Evolutionary conservation across 2,797 vertebrate genomes (phyloP), one percentile per base, ranked within the genome.

Genomic region (Trachurus trachurus): DNA sequence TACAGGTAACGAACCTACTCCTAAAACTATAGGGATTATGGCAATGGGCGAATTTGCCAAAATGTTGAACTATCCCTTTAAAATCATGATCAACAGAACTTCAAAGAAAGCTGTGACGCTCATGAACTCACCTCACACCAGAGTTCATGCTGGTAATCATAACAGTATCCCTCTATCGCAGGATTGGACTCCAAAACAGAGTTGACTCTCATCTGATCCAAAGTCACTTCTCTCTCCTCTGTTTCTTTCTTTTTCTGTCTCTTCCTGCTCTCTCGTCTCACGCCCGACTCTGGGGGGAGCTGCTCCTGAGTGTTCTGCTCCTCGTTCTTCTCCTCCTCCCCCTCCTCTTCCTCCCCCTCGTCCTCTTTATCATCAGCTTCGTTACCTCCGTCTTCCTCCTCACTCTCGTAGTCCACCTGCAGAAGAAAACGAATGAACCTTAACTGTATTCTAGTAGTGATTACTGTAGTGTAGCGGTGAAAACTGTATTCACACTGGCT

Each of bases 351-450:
- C 2, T 81, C 88, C 7, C 22, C 71, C 15, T 77, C 66, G 8
- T 86, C 87, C 0, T 94, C 94, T 63, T 91, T 94, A 4, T 93
- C 94, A 19, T 93, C 87, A 0, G 71, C 87, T 0, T 93, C 86
- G 0, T 93, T 86, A 0, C 5, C 72, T 12, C 26, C 56, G 0
- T 1, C 95, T 10, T 94, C 97, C 11, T 97, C 98, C 72, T 97
- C 97, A 0, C 98, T 99, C 59, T 99, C 98, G 63, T 99, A 99
- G 92, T 99, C 98, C 9, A 99, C 96, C 98, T 99, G 82, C 9
- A 47, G 69, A 29, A 15, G 21, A 15, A 56, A 71, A 31, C 65
- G 16, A 16, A 54, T 6, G 1, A 16, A 0, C 1, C 6, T 19
- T 49, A 22, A 49, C 4, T 0, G 3, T 31, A 10, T 60, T 50